Evolutionary conservation across 2,888 invertebrate species (phyloP), one percentile per base, ranked within the genome.

Genomic region (Resseliella maxima): DNA sequence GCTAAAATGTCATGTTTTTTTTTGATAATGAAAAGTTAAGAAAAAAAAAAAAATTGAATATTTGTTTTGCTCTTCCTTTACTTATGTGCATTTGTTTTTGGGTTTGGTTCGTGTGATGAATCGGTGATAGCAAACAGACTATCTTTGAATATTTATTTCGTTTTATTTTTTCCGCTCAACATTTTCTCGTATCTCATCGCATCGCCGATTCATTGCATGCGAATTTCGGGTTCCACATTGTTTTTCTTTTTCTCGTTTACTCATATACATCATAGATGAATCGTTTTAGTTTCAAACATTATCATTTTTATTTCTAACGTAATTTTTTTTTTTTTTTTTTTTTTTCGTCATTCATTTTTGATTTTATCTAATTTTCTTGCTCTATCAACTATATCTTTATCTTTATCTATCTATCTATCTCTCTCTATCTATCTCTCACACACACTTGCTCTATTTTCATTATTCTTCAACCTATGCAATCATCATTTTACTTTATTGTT

Each of bases 1-100:
- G 46, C 45, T 12, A 38, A 35, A 85, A 46, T 85, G 85, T 54
- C 35, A 35, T 85, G 46, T 50, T 50, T 41, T 46, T 85, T 94
- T 95, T 72, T 72, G 72, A 72, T 12, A 72, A n/a, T n/a, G n/a
- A n/a, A n/a, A n/a, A n/a, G n/a, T n/a, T n/a, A n/a, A n/a, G n/a
- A n/a, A n/a, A n/a, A n/a, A n/a, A n/a, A n/a, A n/a, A n/a, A n/a
- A n/a, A n/a, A n/a, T n/a, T 31, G 31, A 72, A 72, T 24, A 59
- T 72, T 72, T 72, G 31, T 31, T 72, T 72, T 72, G 72, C 72
- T 31, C 72, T 72, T 31, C 2, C 72, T 72, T 72, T 72, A 31
- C 24, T 59, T 59, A 24, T 31, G 59, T 59, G n/a, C n/a, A 15
- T 59, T 59, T 59, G 59, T n/a, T 59, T 59, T 15, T n/a, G 24